Percentiles rank a stretch among this genome's conserved stretches.
These are phyloP conservation scores for Melanostoma scalare DNA, from an alignment of 2,888 invertebrate species.

Conservation along the genomic window DNA sequence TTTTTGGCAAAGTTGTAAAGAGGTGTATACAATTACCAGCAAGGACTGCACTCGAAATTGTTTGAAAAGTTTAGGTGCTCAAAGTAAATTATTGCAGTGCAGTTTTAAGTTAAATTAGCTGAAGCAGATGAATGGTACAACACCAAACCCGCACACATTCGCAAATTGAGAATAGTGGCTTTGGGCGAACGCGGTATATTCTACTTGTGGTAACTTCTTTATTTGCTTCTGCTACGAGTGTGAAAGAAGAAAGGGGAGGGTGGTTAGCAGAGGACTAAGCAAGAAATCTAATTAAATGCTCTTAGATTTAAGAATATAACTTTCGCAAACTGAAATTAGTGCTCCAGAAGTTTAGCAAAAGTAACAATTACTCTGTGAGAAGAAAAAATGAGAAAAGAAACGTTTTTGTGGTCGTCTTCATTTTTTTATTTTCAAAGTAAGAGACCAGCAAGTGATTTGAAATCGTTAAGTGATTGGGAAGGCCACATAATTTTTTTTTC, in stretches of 20 bases:
- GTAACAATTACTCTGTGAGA: neutral
- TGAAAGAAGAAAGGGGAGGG: neutral
- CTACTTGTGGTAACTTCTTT: conserved; percentile 1
- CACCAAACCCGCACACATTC: conserved; percentile 5
- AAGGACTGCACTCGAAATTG: conserved; percentile 44
- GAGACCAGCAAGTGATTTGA: too few relatives aligned
- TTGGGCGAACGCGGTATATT: conserved; percentile 13
- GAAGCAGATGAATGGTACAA: conserved; percentile 28
- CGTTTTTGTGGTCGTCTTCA: too few relatives aligned
- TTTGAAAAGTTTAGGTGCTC: conserved; percentile 37
- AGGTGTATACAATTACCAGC: conserved; percentile 10
- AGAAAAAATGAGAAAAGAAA: too few relatives aligned
- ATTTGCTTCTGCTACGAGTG: neutral
- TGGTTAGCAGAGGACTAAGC: conserved; percentile 40
- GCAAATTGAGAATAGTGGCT: conserved; percentile 29
- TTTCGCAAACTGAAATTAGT: conserved; percentile 40
- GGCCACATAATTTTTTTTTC: too few relatives aligned
- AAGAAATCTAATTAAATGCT: conserved; percentile 55
- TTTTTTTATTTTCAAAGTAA: too few relatives aligned
- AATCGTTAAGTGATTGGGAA: too few relatives aligned
- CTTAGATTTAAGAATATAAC: conserved; percentile 30
- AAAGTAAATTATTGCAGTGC: conserved; percentile 56
- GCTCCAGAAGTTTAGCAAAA: conserved; percentile 42
- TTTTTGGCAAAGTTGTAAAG: neutral
- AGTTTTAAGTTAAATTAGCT: conserved; percentile 57